phyloP scores from a whole-genome alignment of 2,888 invertebrate species.

The Polyploca ridens region DNA sequence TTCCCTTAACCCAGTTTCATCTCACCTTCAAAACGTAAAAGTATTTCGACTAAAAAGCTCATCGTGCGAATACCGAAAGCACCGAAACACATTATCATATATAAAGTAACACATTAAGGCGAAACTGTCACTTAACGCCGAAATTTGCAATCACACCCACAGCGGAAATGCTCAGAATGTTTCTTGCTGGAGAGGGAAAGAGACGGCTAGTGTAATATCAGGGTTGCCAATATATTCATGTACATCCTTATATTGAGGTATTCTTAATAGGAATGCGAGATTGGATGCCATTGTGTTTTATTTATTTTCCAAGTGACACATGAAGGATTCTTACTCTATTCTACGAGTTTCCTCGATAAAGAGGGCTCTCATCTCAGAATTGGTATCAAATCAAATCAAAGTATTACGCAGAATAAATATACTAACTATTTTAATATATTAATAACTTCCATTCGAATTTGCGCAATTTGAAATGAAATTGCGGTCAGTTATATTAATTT shows the following conservation, averaged over 20 bases:
- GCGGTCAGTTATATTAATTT: background rate
- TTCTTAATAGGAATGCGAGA: slow-evolving; percentile 28
- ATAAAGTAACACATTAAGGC: slow-evolving; percentile 34
- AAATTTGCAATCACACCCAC: slow-evolving; percentile 45
- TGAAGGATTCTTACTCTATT: background rate
- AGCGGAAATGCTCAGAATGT: slow-evolving; percentile 58
- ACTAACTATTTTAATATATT: background rate
- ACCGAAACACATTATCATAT: slow-evolving; percentile 24
- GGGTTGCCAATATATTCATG: slow-evolving; percentile 12
- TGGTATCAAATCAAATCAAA: no score
- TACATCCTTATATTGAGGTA: slow-evolving; percentile 24
- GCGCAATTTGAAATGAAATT: background rate
- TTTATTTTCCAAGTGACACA: background rate
- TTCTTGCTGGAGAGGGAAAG: slow-evolving; percentile 24
- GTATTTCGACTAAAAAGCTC: slow-evolving; percentile 14
- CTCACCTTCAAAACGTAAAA: slow-evolving; percentile 18
- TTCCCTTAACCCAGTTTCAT: slow-evolving; percentile 20
- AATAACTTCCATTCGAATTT: background rate
- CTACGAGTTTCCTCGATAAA: background rate
- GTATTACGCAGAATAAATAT: no score
- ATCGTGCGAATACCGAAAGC: slow-evolving; percentile 15
- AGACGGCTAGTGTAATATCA: slow-evolving; percentile 24
- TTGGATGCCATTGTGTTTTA: slow-evolving; percentile 25
- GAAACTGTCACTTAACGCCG: slow-evolving; percentile 38
- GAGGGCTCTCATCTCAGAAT: no score